Percentiles rank a stretch among this genome's conserved stretches.
These are phyloP conservation scores for Myotis brandtii DNA, from an alignment of 2,113 vertebrate genomes.

Conservation along the genomic window DNA sequence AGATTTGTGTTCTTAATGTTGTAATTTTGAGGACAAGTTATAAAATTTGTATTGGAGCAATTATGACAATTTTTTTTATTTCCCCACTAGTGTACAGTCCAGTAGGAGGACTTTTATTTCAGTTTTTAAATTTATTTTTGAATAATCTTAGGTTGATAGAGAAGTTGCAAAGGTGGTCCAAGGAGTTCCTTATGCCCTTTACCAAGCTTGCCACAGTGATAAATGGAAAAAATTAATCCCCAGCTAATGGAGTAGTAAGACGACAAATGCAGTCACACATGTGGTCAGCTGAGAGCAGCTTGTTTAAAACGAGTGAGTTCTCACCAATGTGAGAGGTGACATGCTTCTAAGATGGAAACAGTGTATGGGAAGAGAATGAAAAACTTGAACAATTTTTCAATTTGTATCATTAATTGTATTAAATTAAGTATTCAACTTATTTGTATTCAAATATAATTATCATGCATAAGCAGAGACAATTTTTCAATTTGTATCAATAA, in stretches of 20 bases:
- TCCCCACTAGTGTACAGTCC: not conserved
- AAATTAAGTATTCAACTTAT: not conserved
- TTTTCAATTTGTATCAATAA: not conserved
- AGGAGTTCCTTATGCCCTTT: too few relatives aligned
- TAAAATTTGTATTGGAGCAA: not conserved
- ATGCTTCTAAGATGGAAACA: not conserved
- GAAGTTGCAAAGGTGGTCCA: too few relatives aligned
- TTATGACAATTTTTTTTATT: not conserved
- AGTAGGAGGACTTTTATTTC: not conserved
- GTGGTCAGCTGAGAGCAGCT: not conserved
- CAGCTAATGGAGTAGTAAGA: not conserved
- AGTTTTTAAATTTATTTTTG: too few relatives aligned
- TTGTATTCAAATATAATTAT: constrained; percentile 3
- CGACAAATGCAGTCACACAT: not conserved
- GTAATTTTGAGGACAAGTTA: not conserved
- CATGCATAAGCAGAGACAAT: not conserved
- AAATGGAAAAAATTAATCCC: not conserved
- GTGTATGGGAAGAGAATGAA: not conserved
- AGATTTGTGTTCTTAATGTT: not conserved
- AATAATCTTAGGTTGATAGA: too few relatives aligned
- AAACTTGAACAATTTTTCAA: not conserved
- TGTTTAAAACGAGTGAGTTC: not conserved
- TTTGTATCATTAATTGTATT: not conserved
- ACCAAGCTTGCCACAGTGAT: too few relatives aligned
- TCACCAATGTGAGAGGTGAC: not conserved